phyloP scores from a whole-genome alignment of 2,797 vertebrate species.

The Toxotes lorentzi region DNA sequence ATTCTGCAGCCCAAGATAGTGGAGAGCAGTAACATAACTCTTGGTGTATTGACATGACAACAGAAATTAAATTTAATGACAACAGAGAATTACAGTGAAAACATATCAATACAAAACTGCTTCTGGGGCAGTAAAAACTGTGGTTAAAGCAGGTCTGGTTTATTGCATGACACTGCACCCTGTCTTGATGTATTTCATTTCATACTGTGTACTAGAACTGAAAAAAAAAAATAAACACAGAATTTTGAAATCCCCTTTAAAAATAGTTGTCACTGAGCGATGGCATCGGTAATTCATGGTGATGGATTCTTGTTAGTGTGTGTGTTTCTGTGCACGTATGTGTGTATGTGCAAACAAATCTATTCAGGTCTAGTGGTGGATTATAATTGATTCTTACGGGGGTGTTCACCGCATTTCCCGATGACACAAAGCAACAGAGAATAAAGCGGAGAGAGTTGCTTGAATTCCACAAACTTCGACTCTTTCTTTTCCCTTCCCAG shows the following conservation, averaged over 20 bases:
- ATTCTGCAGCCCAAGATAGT: too few relatives aligned
- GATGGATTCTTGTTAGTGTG: neutral
- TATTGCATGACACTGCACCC: neutral
- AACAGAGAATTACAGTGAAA: conserved; percentile 14
- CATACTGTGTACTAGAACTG: neutral
- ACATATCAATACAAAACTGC: conserved; percentile 16
- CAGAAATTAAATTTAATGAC: conserved; percentile 11
- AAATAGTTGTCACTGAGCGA: neutral
- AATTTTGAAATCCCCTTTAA: neutral
- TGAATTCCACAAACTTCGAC: conserved; percentile 13
- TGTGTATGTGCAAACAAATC: neutral
- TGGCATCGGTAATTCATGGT: conserved; percentile 2
- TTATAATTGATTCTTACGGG: conserved; percentile 3
- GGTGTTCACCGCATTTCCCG: conserved; percentile 2
- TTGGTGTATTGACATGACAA: conserved; percentile 8
- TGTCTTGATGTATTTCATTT: neutral
- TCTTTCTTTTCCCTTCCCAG: conserved; percentile 16
- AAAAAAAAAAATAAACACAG: neutral
- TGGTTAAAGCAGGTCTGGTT: conserved; percentile 1
- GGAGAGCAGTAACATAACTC: neutral
- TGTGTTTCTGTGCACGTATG: conserved; percentile 2
- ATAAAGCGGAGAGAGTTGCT: neutral
- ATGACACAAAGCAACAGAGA: conserved; percentile 7
- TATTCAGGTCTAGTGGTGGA: neutral
- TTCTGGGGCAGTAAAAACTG: neutral